Percentiles rank a stretch among this genome's conserved stretches.
Conservation (phyloP, 2,797 vertebrate species). For the Dromococcyx pavoninus region DNA sequence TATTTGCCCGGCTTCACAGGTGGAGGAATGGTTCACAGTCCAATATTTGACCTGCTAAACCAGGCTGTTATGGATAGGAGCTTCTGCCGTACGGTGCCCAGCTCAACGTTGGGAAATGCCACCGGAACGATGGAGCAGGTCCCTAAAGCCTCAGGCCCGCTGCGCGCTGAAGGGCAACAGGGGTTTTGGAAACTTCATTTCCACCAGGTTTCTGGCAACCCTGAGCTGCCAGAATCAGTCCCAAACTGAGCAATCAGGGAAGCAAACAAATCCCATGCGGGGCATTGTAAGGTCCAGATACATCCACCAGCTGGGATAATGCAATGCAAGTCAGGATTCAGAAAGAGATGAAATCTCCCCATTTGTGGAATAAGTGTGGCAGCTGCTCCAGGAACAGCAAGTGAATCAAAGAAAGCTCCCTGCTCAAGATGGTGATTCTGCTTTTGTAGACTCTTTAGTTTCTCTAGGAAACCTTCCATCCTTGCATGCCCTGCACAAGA, state of each 20-base stretch:
- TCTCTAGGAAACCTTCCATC: not conserved
- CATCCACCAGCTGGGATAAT: not conserved
- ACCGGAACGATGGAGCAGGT: not conserved
- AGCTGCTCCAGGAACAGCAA: not conserved
- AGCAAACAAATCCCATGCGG: not conserved
- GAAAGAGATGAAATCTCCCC: not conserved
- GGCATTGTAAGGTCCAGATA: not conserved
- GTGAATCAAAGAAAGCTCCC: not conserved
- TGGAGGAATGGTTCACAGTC: not conserved
- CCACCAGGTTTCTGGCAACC: not conserved
- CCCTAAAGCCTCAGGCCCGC: not conserved
- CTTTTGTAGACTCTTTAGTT: not conserved
- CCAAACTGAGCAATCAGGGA: not conserved
- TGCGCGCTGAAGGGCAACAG: not conserved
- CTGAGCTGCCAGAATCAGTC: not conserved
- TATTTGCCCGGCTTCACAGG: not conserved
- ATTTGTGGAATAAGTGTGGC: accelerated
- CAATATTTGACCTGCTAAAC: not conserved
- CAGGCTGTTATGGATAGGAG: not conserved
- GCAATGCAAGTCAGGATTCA: not conserved
- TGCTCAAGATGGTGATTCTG: not conserved
- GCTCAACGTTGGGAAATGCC: not conserved
- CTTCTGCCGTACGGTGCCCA: not conserved
- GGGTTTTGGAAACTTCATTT: not conserved
- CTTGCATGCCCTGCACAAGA: not conserved